Base-by-base conservation (phyloP, 2,113 vertebrate species). In the Bufo gargarizans region DNA sequence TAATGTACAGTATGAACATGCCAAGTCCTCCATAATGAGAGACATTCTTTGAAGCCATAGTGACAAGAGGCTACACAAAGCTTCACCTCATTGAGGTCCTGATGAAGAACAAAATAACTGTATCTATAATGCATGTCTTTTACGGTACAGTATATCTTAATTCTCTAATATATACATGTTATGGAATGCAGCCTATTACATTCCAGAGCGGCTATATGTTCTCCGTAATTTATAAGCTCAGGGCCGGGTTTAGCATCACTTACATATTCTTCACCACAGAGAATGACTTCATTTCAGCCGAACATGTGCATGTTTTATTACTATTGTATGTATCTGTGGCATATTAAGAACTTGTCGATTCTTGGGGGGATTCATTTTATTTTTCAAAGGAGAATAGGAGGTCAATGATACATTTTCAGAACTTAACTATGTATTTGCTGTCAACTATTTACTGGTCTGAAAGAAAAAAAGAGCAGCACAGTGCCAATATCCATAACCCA, bases 201-300 rank as follows among this genome's bases (percentile, higher is more conserved):
- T 33, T 81, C 56, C 78, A 6, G 49, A 22, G 61, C 47, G 45
- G 19, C 59, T 50, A 83, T 67, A 50, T 33, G 17, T 83, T 69
- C 81, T 16, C 82, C 2, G n/a, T 71, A 84, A 84, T 69, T 84
- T 84, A 71, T 69, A 67, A 55, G 82, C 67, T 84, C 63, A 22
- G 63, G 8, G 61, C 50, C 13, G 47, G 72, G 20, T 65, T 65
- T n/a, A 67, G 58, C 58, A 67, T 33, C 58, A 74, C 11, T 43
- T 74, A 61, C 43, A 89, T 19, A 55, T 90, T 90, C 69, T 90
- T 91, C 89, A 69, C 78, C 90, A 69, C 91, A 89, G 78, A 87
- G 88, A 92, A 92, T 80, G 0, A 90, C 85, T 12, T 82, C 74
- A 91, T 88, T 89, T 47, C 85, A 47, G 17, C 1, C 22, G 50